Evolutionary conservation across 2,888 invertebrate genomes (phyloP).

Genomic region (Euspilapteryx auroguttella): DNA sequence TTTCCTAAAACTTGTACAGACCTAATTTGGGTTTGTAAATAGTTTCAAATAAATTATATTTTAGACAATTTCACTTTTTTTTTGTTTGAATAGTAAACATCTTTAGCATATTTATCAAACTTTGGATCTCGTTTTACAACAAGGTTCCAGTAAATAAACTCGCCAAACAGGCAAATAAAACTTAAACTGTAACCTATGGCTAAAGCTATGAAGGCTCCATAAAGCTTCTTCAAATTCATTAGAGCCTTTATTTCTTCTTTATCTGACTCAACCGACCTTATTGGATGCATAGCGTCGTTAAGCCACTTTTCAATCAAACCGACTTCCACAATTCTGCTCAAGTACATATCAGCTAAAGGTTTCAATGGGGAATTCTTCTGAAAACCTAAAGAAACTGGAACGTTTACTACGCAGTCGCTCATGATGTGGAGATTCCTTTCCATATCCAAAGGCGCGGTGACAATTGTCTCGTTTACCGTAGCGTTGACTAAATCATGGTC

Average conservation of each 20-base stretch:
- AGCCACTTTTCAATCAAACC: conserved; percentile 81
- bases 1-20: too few relatives aligned
- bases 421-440: conserved; percentile 75
- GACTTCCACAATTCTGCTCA: conserved; percentile 71
- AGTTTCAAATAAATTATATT: conserved; percentile 10
- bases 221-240: conserved; percentile 76
- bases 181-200: conserved; percentile 68
- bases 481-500: conserved; percentile 13
- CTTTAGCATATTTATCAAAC: conserved; percentile 70
- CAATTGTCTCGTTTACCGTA: conserved; percentile 14
- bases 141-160: conserved; percentile 69
- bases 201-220: conserved; percentile 76
- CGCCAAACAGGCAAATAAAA: conserved; percentile 56
- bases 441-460: conserved; percentile 6
- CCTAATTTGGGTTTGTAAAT: conserved; percentile 10
- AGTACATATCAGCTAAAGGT: conserved; percentile 65
- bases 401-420: conserved; percentile 77
- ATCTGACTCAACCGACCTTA: conserved; percentile 56
- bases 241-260: conserved; percentile 69
- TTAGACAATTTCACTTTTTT: conserved; percentile 27
- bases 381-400: conserved; percentile 80
- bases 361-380: conserved; percentile 82
- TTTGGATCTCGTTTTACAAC: conserved; percentile 67
- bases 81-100: conserved; percentile 50
- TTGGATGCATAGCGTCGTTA: conserved; percentile 68